phyloP scores from a whole-genome alignment of 2,888 invertebrate species.

The Ophion costatus region DNA sequence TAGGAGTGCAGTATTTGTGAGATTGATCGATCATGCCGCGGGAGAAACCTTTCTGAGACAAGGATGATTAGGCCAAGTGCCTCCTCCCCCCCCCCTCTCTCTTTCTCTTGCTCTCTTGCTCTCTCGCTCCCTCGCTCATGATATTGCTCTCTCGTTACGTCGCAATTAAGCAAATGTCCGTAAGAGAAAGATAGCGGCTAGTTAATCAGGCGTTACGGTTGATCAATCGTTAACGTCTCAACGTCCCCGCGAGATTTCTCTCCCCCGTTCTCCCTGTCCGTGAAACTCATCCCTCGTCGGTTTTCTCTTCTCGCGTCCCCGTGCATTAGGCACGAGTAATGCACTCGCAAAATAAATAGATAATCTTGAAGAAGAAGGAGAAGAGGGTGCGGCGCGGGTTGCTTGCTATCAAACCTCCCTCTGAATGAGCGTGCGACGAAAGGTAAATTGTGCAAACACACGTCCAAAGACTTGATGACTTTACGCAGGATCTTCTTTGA shows the following conservation, averaged over 20 bases:
- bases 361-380: neutral
- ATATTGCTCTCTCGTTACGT: slow-evolving; percentile 67
- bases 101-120: slow-evolving; percentile 15
- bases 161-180: slow-evolving; percentile 78
- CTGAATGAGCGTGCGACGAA: neutral
- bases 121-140: slow-evolving; percentile 29
- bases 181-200: slow-evolving; percentile 72
- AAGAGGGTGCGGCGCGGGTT: neutral
- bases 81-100: slow-evolving; percentile 19
- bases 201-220: slow-evolving; percentile 77
- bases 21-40: slow-evolving; percentile 66
- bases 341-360: slow-evolving; percentile 27
- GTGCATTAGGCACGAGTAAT: slow-evolving; percentile 1
- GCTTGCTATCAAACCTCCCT: neutral
- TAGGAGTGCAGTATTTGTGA: slow-evolving; percentile 52
- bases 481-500: neutral
- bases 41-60: slow-evolving; percentile 65
- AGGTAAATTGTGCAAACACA: neutral
- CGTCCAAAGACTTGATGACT: neutral
- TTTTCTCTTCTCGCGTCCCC: slow-evolving; percentile 14
- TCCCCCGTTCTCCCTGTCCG: neutral
- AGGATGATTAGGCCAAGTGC: slow-evolving; percentile 59
- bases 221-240: slow-evolving; percentile 73
- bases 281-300: slow-evolving; percentile 11
- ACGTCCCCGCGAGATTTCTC: slow-evolving; percentile 36